Evolutionary conservation across 2,113 vertebrate species (phyloP), one percentile per base, ranked within the genome.

Genomic region (Vulpes vulpes): DNA sequence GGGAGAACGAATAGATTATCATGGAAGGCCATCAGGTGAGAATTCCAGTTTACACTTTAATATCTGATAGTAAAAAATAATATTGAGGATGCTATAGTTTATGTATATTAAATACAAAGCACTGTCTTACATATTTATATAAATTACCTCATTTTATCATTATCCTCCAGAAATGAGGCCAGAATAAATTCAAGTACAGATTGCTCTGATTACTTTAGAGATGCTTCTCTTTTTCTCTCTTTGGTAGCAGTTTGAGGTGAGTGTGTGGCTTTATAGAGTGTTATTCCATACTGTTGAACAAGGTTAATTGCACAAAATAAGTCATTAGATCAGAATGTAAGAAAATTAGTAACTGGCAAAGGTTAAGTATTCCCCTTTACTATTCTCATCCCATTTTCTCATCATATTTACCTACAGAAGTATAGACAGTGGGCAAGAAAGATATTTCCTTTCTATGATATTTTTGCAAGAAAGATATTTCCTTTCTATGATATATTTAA

Each of bases 1-100:
- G 97, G 99, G 99, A 32, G 99, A 99, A 64, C 98, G 98, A 0
- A 11, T 98, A 69, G 96, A 97, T 95, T 99, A 99, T 92, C 9
- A 82, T 0, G 20, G 92, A 87, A 78, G 15, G 0, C n/a, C 95
- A 85, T 99, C 98, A 98, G 99, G 99, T 99, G 98, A 93, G 98
- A 93, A 94, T 67, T 27, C 35, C 0, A 5, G 60, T 71, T 88
- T 97, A 73, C 4, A 14, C 22, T 86, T 30, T 64, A 80, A 55
- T 83, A 16, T 64, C 25, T 93, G 1, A 71, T 53, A 73, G 7
- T 69, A 74, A 92, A 89, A 91, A 62, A 85, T 78, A 82, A 64
- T 71, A 43, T 43, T 43, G 64, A 57, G 0, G 23, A 67, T 92
- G 8, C 32, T 43, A 76, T 22, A 59, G 55, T 71, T 94, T 74